A percentile compares a stretch with the other conserved stretches of the same genome.
Conservation (phyloP, 2,797 vertebrate species). For the Gymnothorax javanicus region DNA sequence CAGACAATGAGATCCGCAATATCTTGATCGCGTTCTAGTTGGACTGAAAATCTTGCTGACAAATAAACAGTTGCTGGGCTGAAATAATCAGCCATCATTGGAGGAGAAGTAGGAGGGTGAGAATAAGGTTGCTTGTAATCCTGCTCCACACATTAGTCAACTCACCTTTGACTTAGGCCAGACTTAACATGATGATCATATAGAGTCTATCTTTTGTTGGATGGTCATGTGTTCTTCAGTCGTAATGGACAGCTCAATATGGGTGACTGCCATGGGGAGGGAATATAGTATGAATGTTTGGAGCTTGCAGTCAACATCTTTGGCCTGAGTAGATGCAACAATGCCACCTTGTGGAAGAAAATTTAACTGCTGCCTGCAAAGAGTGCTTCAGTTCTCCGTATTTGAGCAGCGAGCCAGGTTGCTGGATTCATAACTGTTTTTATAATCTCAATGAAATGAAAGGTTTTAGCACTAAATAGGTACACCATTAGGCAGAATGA, state of each 20-base stretch:
- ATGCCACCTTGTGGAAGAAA: conserved; percentile 43
- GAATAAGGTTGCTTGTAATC: neutral
- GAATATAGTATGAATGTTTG: neutral
- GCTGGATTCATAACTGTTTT: neutral
- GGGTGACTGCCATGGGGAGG: neutral
- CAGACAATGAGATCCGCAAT: neutral
- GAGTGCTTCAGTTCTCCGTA: neutral
- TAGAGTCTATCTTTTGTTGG: neutral
- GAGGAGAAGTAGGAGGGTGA: neutral
- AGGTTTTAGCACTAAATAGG: conserved; percentile 5
- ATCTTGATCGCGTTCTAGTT: neutral
- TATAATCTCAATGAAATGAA: conserved; percentile 12
- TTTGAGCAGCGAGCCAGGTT: neutral
- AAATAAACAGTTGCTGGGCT: neutral
- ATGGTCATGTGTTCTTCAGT: neutral
- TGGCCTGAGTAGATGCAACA: conserved; percentile 23
- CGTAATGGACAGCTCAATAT: neutral
- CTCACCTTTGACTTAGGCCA: neutral
- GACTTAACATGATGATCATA: neutral
- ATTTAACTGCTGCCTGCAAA: neutral
- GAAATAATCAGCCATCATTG: neutral
- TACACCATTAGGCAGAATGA: neutral
- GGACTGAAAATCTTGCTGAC: neutral
- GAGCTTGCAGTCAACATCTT: neutral
- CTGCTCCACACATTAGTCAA: neutral